Evolutionary conservation across 2,113 vertebrate genomes (phyloP).

Genomic region (Sceloporus tristichus): DNA sequence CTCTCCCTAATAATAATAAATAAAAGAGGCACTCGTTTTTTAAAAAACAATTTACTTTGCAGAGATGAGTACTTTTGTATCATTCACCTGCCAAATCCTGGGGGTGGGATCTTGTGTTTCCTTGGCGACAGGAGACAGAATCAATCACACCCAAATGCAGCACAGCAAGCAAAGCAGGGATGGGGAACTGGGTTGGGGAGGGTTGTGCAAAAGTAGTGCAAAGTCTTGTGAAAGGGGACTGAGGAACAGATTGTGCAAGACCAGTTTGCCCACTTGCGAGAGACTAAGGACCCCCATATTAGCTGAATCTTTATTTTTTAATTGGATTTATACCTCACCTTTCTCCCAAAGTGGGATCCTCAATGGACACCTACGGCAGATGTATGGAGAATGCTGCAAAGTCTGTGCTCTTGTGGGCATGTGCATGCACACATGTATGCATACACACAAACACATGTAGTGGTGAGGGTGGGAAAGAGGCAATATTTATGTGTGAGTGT

Average conservation of each 20-base stretch:
- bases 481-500: neutral
- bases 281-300: neutral
- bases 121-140: slow-evolving; percentile 9
- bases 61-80: neutral
- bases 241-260: too few relatives aligned
- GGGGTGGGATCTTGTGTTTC: slow-evolving; percentile 21
- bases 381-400: too few relatives aligned
- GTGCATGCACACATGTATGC: neutral
- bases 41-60: too few relatives aligned
- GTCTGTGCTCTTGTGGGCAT: neutral
- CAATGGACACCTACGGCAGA: neutral
- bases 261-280: too few relatives aligned
- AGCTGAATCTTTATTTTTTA: neutral
- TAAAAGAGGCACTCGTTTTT: neutral
- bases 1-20: neutral
- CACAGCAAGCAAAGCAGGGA: neutral
- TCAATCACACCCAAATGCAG: neutral
- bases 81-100: slow-evolving; percentile 32
- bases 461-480: neutral
- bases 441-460: too few relatives aligned
- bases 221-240: too few relatives aligned
- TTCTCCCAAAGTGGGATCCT: too few relatives aligned
- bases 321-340: too few relatives aligned
- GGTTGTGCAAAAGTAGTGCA: neutral
- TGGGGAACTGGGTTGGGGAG: neutral